These are phyloP conservation scores for Setipinna tenuifilis DNA, from an alignment of 2,797 vertebrate species.

Conservation along the genomic window DNA sequence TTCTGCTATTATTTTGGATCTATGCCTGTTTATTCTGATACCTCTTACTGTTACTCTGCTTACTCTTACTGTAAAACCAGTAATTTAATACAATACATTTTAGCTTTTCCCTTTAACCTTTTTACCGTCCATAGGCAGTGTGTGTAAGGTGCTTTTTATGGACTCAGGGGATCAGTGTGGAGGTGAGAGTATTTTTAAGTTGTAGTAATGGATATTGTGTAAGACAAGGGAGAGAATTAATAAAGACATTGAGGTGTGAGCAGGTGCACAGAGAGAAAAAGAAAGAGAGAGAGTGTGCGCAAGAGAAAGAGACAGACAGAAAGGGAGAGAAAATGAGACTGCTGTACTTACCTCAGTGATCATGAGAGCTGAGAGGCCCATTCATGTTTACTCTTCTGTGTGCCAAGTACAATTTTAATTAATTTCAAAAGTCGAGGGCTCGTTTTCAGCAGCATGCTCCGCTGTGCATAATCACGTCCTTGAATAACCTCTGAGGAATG, in stretches of 20 bases:
- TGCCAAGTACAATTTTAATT: neutral
- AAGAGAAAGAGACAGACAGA: neutral
- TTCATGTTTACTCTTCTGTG: constrained; percentile 16
- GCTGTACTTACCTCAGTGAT: constrained; percentile 5
- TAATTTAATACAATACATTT: too few species aligned
- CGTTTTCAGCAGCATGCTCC: neutral
- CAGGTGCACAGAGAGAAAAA: neutral
- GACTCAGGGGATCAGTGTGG: neutral
- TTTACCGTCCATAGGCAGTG: neutral
- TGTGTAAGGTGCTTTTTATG: neutral
- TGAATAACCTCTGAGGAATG: neutral
- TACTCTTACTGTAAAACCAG: too few species aligned
- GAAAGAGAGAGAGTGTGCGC: neutral
- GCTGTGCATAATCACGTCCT: constrained; percentile 3
- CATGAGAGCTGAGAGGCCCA: neutral
- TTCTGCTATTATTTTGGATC: too few species aligned
- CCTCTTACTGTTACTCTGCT: too few species aligned
- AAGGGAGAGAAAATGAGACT: constrained; percentile 26
- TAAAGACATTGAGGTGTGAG: neutral
- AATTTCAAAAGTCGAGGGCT: neutral
- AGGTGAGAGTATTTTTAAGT: neutral
- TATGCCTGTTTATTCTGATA: too few species aligned
- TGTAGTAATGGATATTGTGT: neutral
- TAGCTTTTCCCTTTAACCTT: too few species aligned
- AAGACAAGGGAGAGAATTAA: neutral